Evolutionary conservation across 1,140 invertebrate genomes (phyloP).

Genomic region (Drosophila subobscura): DNA sequence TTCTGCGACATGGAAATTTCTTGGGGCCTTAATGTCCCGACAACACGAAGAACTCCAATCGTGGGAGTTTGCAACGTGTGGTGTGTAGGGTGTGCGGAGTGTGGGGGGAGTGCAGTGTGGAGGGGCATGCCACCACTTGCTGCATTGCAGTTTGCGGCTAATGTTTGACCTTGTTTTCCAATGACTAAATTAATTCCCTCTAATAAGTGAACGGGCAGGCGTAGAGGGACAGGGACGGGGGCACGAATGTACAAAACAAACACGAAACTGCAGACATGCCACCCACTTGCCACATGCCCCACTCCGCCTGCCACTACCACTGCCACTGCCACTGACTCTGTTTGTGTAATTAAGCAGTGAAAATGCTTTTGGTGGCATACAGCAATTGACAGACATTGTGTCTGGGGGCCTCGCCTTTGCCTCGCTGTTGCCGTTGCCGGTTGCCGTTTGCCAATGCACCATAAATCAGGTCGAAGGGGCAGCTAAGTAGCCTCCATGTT

Average conservation of each 20-base stretch:
- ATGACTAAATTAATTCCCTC: conserved; percentile 81
- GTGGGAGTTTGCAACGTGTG: conserved; percentile 47
- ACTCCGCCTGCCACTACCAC: neutral
- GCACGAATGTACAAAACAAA: conserved; percentile 47
- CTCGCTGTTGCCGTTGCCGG: neutral
- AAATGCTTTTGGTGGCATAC: conserved; percentile 61
- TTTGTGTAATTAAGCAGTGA: conserved; percentile 67
- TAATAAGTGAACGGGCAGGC: conserved; percentile 65
- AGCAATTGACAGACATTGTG: conserved; percentile 77
- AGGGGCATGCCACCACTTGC: conserved; percentile 45
- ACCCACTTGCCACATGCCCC: conserved; percentile 23
- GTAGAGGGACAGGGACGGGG: too few species aligned
- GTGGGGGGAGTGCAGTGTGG: neutral
- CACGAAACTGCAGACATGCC: conserved; percentile 74
- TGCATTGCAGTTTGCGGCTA: conserved; percentile 82
- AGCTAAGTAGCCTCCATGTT: conserved; percentile 70
- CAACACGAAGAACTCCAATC: conserved; percentile 61
- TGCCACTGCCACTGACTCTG: neutral
- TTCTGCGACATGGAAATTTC: conserved; percentile 68
- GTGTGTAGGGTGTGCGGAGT: conserved; percentile 1
- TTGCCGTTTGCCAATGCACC: conserved; percentile 23
- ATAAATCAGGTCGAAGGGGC: conserved; percentile 65
- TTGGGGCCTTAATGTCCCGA: conserved; percentile 68
- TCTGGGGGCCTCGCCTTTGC: conserved; percentile 24
- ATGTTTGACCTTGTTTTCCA: conserved; percentile 82